A percentile compares a stretch with the other conserved stretches of the same genome.
phyloP scores from a whole-genome alignment of 2,113 vertebrate genomes.

The Sinocyclocheilus rhinocerous region DNA sequence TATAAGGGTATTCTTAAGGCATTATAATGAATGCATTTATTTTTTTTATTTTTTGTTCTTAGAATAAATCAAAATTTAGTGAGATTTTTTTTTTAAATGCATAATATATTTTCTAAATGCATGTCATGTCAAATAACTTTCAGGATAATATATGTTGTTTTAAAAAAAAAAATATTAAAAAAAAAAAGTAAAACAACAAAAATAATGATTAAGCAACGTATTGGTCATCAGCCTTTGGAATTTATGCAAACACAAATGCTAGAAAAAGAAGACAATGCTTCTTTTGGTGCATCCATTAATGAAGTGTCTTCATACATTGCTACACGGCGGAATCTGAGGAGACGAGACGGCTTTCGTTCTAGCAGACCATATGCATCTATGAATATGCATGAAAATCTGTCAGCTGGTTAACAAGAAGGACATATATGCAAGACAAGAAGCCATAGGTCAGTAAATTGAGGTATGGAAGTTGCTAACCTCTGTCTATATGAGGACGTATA shows the following conservation, averaged over 20 bases:
- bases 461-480: constrained; percentile 70
- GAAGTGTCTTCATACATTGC: constrained; percentile 62
- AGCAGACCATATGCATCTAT: constrained; percentile 75
- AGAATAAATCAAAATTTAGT: not conserved
- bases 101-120: not conserved
- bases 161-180: too few species aligned
- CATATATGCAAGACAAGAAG: constrained; percentile 67
- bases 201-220: not conserved
- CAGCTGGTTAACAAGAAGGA: constrained; percentile 69
- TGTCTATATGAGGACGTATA: constrained; percentile 66
- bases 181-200: not conserved
- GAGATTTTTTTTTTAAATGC: too few species aligned
- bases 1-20: too few species aligned
- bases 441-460: constrained; percentile 74
- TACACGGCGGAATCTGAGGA: constrained; percentile 56
- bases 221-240: constrained; percentile 35
- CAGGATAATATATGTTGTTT: not conserved
- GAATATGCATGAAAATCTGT: constrained; percentile 81
- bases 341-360: constrained; percentile 72
- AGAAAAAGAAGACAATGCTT: constrained; percentile 54
- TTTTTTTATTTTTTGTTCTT: too few species aligned
- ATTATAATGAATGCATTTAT: too few species aligned
- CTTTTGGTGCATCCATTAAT: constrained; percentile 65
- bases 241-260: constrained; percentile 27
- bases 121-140: not conserved